Evolutionary conservation across 2,113 vertebrate species (phyloP).

Genomic region (Nannospalax galili): DNA sequence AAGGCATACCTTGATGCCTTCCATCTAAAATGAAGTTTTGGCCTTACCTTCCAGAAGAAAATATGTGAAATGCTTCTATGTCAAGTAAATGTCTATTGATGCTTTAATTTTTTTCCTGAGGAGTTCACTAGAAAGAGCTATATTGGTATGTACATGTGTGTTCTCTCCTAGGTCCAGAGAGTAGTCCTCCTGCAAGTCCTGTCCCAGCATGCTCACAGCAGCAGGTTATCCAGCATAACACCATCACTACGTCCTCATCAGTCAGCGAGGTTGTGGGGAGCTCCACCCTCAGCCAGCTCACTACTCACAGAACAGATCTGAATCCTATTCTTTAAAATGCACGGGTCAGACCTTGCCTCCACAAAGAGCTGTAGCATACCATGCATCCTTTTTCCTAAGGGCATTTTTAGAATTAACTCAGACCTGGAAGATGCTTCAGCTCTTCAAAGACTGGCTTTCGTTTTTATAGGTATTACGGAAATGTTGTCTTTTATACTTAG

Average conservation of each 20-base stretch:
- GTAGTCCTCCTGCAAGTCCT: constrained; percentile 95
- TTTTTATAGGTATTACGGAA: constrained; percentile 94
- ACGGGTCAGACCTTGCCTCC: constrained; percentile 82
- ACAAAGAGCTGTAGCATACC: constrained; percentile 83
- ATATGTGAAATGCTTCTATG: neutral
- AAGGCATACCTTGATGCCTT: constrained; percentile 64
- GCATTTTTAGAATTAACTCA: constrained; percentile 88
- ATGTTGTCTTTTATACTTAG: constrained; percentile 90
- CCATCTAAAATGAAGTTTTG: constrained; percentile 42
- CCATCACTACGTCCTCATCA: constrained; percentile 97
- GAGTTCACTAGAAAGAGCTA: constrained; percentile 32
- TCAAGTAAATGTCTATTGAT: neutral
- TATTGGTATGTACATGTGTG: constrained; percentile 66
- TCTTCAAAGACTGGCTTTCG: constrained; percentile 91
- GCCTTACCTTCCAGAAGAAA: constrained; percentile 55
- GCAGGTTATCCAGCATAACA: constrained; percentile 99
- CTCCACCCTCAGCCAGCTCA: constrained; percentile 92
- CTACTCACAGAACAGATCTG: constrained; percentile 98
- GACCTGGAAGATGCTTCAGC: constrained; percentile 90
- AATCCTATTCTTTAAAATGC: constrained; percentile 96
- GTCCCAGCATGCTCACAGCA: constrained; percentile 95
- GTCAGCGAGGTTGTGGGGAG: constrained; percentile 93
- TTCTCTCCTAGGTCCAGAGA: constrained; percentile 95
- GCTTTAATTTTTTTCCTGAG: neutral
- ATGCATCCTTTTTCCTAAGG: constrained; percentile 85